Evolutionary conservation across 2,797 vertebrate genomes (phyloP).

Genomic region (Sebastes baramenuke): DNA sequence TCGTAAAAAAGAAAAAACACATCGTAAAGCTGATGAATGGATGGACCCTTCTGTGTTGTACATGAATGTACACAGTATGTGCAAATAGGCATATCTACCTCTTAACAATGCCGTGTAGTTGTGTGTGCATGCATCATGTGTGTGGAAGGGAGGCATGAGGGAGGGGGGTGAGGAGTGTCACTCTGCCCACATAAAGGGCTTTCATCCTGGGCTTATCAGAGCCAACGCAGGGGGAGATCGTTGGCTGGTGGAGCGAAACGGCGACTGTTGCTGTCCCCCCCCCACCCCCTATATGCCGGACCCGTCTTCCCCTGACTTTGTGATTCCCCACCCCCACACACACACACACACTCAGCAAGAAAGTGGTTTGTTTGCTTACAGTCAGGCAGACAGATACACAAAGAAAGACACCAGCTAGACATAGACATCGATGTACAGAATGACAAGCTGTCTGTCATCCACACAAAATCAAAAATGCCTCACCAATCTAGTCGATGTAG

Average conservation of each 20-base stretch:
- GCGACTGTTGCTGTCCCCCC: conserved; percentile 20
- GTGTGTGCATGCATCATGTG: conserved; percentile 26
- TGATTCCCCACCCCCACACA: not conserved
- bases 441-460: conserved; percentile 8
- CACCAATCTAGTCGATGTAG: not conserved
- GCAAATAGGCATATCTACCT: conserved; percentile 50
- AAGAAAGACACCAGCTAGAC: conserved; percentile 7
- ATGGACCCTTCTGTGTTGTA: not conserved
- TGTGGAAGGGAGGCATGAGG: conserved; percentile 19
- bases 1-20: conserved; percentile 54
- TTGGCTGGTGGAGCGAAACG: conserved; percentile 66
- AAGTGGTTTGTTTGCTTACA: conserved; percentile 2
- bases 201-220: conserved; percentile 78
- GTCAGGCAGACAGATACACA: conserved; percentile 8
- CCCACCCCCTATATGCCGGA: not conserved
- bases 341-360: not conserved
- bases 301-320: conserved; percentile 44
- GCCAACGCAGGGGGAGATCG: conserved; percentile 70
- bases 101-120: conserved; percentile 1
- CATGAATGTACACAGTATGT: conserved; percentile 36
- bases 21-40: conserved; percentile 52
- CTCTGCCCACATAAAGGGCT: conserved; percentile 63
- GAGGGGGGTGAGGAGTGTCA: conserved; percentile 34
- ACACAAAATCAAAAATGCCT: not conserved
- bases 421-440: not conserved